Percentiles rank a stretch among this genome's conserved stretches.
Evolutionary conservation across 2,113 vertebrate genomes (phyloP).

Genomic region (Megaleporinus macrocephalus): DNA sequence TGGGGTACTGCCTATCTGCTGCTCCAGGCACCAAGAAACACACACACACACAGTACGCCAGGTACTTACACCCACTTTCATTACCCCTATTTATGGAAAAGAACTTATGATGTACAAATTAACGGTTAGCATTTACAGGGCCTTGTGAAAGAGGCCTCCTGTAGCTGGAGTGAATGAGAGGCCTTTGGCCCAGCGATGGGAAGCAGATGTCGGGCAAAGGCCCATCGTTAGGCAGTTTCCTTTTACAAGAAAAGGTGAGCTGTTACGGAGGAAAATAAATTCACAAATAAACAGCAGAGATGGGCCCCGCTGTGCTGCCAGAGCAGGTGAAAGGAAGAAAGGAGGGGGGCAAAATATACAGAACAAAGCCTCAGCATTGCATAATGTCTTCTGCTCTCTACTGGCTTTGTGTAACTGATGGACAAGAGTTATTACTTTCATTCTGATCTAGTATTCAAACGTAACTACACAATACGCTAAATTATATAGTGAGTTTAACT

Average conservation of each 20-base stretch:
- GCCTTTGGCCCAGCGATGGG: constrained; percentile 68
- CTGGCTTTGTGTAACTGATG: not conserved
- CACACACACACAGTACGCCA: constrained; percentile 52
- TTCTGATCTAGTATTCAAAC: too few species aligned
- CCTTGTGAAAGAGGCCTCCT: constrained; percentile 75
- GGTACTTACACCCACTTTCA: constrained; percentile 72
- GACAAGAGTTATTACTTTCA: too few species aligned
- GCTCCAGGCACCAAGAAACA: constrained; percentile 20
- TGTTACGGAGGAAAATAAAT: constrained; percentile 74
- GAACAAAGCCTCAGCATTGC: not conserved
- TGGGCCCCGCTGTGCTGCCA: constrained; percentile 34
- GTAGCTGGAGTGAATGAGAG: constrained; percentile 69
- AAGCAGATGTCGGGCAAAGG: constrained; percentile 74
- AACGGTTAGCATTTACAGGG: constrained; percentile 77
- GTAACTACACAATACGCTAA: too few species aligned
- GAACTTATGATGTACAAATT: constrained; percentile 80
- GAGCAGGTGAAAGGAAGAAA: constrained; percentile 56
- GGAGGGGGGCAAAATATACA: not conserved
- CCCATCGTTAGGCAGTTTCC: constrained; percentile 58
- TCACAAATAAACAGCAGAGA: constrained; percentile 75
- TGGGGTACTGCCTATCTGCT: constrained; percentile 24
- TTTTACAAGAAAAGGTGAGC: constrained; percentile 77
- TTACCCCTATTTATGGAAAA: constrained; percentile 72
- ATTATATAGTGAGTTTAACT: too few species aligned
- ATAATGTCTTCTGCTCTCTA: not conserved